Evolutionary conservation across 2,797 vertebrate genomes (phyloP), one percentile per base, ranked within the genome.

Genomic region (Melanotaenia trifasciata): DNA sequence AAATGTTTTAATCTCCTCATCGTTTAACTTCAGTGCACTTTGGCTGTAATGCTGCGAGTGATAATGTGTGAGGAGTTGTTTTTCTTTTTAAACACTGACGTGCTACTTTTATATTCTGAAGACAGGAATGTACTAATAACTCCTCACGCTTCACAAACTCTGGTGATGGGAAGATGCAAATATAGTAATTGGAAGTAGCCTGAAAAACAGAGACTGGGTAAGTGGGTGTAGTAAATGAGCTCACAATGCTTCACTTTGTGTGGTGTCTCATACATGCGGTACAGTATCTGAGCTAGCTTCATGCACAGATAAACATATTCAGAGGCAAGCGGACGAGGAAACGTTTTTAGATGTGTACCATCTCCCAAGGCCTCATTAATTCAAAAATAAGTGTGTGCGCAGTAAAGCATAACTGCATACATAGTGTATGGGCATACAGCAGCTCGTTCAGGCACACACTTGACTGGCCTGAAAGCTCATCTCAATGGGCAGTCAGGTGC

Each of bases 321-420:
- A 5, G 58, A 85, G 38, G 70, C 80, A 67, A 76, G 76, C 61
- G 72, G 71, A 81, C 62, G 59, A 28, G 62, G 70, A 73, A 83
- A 72, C 50, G 24, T 67, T 85, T 86, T 88, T 38, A 47, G 79
- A 84, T 53, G 64, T 53, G 40, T 62, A 33, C 67, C 1, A 81
- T 85, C 84, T 88, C 87, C 72, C 79, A 92, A 88, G 86, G 87
- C 78, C 89, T 91, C 87, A 87, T 91, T 92, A 89, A 72, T 51
- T 73, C 22, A 72, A 24, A 70, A 76, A 84, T 77, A 84, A 84
- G 80, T 81, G 81, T 82, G 72, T 47, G 82, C 36, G 73, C 85
- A 36, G 24, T 22, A 50, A 84, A 67, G 84, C 72, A 20, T 61
- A 51, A 53, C 75, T 28, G 65, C 74, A 84, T 84, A 40, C 80